Base-by-base conservation (phyloP, 2,113 vertebrate species). In the Onychorhynchus coronatus region DNA sequence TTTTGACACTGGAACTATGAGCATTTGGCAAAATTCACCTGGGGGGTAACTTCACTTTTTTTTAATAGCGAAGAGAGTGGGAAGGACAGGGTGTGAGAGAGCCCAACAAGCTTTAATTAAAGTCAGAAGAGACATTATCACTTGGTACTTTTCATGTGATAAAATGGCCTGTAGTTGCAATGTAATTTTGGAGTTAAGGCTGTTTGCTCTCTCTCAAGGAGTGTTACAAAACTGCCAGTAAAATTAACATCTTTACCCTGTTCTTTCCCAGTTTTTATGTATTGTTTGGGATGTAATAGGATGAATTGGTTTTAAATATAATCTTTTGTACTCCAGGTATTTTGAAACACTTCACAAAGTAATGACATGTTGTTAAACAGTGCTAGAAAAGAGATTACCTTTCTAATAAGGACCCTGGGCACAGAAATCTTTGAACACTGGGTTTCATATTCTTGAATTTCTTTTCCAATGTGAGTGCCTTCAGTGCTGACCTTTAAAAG, bases 401-500 rank as follows among this genome's bases (percentile, higher is more conserved):
- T 95, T 88, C 91, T 94, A 94, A 96, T 86, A 94, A 93, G 88
- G 53, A 88, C 83, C 50, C 41, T 67, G 79, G 85, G 95, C 73
- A 95, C 85, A 92, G 88, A 91, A 96, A 82, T 88, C 0, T 95
- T 92, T 86, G 79, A 79, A 76, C 18, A 3, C 46, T 62, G 46
- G 72, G 55, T 95, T 96, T 95, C 65, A 37, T 73, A 65, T 73
- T 81, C 83, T 88, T 89, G 65, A 79, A 70, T 90, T 95, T 58
- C 41, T 88, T 94, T 93, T 87, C 53, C 70, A 66, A 52, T 78
- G 67, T 96, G 88, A 44, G 63, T 92, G 78, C 75, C 80, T 71
- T 93, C 83, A 25, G 35, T 61, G 75, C 25, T 95, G 93, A 96
- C 83, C 97, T 96, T 95, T 96, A 93, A 84, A 95, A 92, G 56